Evolutionary conservation across 2,888 invertebrate genomes (phyloP), one percentile per base, ranked within the genome.

Genomic region (Bimastos eiseni): DNA sequence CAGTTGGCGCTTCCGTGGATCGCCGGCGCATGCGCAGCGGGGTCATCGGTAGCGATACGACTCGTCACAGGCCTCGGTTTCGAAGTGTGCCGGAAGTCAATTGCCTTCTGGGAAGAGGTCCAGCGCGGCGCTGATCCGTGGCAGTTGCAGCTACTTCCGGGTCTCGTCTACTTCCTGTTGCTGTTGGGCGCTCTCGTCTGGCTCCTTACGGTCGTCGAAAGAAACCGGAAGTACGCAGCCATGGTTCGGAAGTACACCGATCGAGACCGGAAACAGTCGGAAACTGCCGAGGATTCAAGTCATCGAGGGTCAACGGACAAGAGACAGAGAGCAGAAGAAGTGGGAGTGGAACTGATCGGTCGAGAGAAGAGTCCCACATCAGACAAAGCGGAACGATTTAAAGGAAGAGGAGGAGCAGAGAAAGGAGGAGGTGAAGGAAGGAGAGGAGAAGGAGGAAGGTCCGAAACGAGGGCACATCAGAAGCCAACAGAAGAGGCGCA

Each of bases 11-110:
- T 86, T 34, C 86, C 86, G 86, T 86, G 86, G 86, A 86, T 86
- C 36, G 86, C 24, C 4, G 86, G 86, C 1, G 86, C 86, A 36
- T 86, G 86, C n/a, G 86, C 86, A 30, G 86, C 86, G 0, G 86
- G 36, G 36, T n/a, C 37, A 24, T 86, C 86, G 17, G 33, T 86
- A 8, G 34, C 86, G 13, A 86, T 37, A 33, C 15, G 86, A 33
- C 86, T 86, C 36, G 36, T 86, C 19, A 86, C 86, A 0, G 34
- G 36, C 11, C 86, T 86, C 36, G 86, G 86, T 24, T 86, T 86
- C 86, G 86, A 86, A 37, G 86, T 86, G 5, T 86, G 86, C 36
- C 86, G 86, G 86, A 86, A 86, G 86, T 86, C 86, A 19, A 86
- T 36, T 86, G 86, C 86, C 6, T 86, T 86, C 86, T 86, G 86